Conservation (phyloP, 2,888 invertebrate species). For the Apoda limacodes region DNA sequence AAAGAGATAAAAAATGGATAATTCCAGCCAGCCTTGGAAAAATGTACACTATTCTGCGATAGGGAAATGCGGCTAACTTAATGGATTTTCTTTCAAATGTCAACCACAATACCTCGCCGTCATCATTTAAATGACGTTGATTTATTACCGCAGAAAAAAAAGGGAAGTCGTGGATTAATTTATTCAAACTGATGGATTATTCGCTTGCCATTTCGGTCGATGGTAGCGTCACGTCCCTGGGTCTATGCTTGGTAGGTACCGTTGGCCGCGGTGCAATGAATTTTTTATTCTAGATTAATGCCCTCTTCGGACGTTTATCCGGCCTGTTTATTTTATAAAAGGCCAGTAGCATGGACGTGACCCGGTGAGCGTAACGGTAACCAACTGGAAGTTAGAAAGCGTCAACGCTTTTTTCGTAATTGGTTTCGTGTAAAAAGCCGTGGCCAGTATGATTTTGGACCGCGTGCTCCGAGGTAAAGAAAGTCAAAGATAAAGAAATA, state of each 20-base stretch:
- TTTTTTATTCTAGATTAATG: constrained; percentile 58
- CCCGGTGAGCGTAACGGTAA: too few species aligned
- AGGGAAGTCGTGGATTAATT: background rate
- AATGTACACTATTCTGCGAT: too few species aligned
- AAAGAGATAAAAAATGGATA: too few species aligned
- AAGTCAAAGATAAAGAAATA: too few species aligned
- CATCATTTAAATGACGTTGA: background rate
- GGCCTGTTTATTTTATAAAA: constrained; percentile 40
- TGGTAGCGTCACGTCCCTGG: constrained; percentile 16
- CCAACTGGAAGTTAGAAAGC: too few species aligned
- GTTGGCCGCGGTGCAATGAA: constrained; percentile 36
- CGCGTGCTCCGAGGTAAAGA: too few species aligned
- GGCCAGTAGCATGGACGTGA: constrained; percentile 24
- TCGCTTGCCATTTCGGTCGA: background rate
- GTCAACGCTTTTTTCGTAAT: too few species aligned
- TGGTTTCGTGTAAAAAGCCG: too few species aligned
- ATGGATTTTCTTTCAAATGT: background rate
- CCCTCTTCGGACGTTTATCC: constrained; percentile 38
- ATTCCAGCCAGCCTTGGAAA: too few species aligned
- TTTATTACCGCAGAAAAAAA: too few species aligned
- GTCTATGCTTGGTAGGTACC: constrained; percentile 22
- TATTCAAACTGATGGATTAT: background rate
- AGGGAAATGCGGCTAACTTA: background rate
- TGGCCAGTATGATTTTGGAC: too few species aligned
- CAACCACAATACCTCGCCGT: background rate